Base-by-base conservation (phyloP, 2,888 invertebrate species). In the Choristoneura rosaceana region DNA sequence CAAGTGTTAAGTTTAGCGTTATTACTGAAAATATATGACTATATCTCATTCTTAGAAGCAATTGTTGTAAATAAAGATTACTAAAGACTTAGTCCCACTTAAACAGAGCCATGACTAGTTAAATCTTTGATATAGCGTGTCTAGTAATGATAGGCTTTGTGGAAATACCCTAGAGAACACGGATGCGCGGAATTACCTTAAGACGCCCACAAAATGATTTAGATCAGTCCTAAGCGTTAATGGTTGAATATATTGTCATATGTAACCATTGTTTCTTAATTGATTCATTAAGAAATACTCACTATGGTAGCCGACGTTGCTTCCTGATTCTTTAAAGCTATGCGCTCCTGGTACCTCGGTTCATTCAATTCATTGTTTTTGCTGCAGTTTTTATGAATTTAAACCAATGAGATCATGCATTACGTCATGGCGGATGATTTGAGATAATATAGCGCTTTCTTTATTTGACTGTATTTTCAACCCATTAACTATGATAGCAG, bases 191-290 rank as follows among this genome's bases (percentile, higher is more conserved):
- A 76, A 76, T 79, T 77, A 76, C 78, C 80, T 78, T 78, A 77
- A 74, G 66, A 69, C 79, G 74, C 76, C 76, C 76, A 75, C 78
- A 75, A 70, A 76, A 68, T 38, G 50, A 25, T 45, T 62, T 71
- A 68, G 47, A 71, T 63, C 67, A 71, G 62, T 55, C 17, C 60
- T 50, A 47, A 63, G 52, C 9, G 50, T 50, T 70, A 60, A 66
- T 70, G 58, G 25, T 65, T 43, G 41, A 63, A 58, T 63, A 41
- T n/a, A 69, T 38, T 43, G 61, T 55, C 66, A 47, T 68, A 59
- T 68, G 58, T 38, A 71, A 75, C 80, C 76, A 83, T 82, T 84
- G 84, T 84, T 75, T 82, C 75, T 77, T 81, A 80, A 82, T 81
- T 79, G 80, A 79, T 80, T 80, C 73, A 76, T 78, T 81, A 66